Conservation (phyloP, 2,797 vertebrate genomes). For the Oryzias sinensis region DNA sequence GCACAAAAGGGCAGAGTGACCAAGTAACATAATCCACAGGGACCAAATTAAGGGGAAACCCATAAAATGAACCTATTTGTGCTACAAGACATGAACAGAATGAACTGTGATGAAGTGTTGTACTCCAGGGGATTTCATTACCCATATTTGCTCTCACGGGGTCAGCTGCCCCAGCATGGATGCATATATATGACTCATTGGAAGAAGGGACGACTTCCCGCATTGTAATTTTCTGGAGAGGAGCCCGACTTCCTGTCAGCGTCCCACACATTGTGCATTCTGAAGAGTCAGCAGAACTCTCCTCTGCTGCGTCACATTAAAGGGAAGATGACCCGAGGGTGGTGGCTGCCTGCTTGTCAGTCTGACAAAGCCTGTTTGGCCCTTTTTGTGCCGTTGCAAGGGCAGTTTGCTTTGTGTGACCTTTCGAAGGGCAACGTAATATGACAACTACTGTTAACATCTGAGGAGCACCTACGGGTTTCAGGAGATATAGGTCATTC, state of each 20-base stretch:
- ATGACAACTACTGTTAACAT: constrained; percentile 71
- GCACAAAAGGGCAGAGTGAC: no score
- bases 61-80: no score
- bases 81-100: no score
- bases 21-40: no score
- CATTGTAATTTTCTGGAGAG: constrained; percentile 29
- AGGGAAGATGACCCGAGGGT: constrained; percentile 59
- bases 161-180: constrained; percentile 39
- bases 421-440: constrained; percentile 69
- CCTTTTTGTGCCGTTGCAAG: constrained; percentile 58
- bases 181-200: constrained; percentile 43
- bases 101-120: not conserved
- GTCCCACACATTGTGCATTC: constrained; percentile 45
- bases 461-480: constrained; percentile 51
- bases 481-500: constrained; percentile 51
- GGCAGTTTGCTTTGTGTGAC: constrained; percentile 69
- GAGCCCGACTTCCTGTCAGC: constrained; percentile 53
- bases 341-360: constrained; percentile 64
- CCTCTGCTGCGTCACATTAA: constrained; percentile 62
- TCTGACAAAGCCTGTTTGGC: constrained; percentile 62
- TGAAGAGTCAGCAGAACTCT: constrained; percentile 64
- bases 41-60: no score
- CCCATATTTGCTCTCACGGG: constrained; percentile 37
- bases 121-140: constrained; percentile 45
- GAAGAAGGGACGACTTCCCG: constrained; percentile 47